Evolutionary conservation across 2,797 vertebrate genomes (phyloP).

Genomic region (Catamblyrhynchus diadema): DNA sequence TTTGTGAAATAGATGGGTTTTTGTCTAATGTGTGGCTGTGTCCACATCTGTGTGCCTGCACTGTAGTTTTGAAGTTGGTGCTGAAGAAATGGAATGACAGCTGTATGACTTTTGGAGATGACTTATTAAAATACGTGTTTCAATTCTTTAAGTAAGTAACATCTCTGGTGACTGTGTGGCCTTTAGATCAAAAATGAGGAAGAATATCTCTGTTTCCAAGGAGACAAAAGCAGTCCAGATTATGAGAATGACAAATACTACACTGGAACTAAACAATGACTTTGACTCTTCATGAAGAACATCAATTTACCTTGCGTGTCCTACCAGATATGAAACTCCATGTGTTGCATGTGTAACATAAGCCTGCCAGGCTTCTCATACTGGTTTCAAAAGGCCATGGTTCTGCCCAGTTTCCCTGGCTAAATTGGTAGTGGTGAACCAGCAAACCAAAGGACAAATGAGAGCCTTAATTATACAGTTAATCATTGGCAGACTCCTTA

Average conservation of each 20-base stretch:
- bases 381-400: background rate
- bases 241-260: background rate
- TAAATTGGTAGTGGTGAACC: background rate
- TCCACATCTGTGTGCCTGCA: background rate
- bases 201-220: background rate
- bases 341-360: background rate
- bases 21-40: background rate
- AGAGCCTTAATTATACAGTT: background rate
- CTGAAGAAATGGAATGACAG: background rate
- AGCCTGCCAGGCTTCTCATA: background rate
- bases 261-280: background rate
- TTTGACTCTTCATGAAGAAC: background rate
- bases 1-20: rapidly evolving
- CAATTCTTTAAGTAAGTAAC: background rate
- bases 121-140: background rate
- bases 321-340: background rate
- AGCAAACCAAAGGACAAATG: background rate
- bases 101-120: background rate
- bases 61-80: background rate
- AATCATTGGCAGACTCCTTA: background rate
- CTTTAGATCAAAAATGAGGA: background rate
- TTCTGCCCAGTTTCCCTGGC: background rate
- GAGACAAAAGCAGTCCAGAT: background rate
- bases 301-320: background rate
- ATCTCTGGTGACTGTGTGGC: background rate